These are phyloP conservation scores for Trachymyrmex cornetzi DNA, from an alignment of 1,140 invertebrate genomes.

Conservation along the genomic window DNA sequence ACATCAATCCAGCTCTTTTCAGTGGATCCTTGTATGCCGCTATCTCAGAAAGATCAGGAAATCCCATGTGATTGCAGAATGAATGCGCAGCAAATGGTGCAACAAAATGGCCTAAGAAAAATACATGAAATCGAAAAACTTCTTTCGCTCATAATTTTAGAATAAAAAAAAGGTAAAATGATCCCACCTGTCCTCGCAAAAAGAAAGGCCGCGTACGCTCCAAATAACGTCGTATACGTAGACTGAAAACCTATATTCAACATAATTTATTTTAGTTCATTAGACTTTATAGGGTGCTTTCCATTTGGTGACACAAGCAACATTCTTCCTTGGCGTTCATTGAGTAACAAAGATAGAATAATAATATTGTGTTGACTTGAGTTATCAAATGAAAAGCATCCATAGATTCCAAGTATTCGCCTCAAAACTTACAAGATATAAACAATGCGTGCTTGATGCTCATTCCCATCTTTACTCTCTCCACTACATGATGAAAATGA, in stretches of 20 bases:
- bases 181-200: conserved; percentile 91
- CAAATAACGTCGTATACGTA: conserved; percentile 96
- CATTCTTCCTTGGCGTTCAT: no score
- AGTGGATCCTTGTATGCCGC: conserved; percentile 89
- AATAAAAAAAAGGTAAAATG: conserved; percentile 21
- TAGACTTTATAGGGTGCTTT: background rate
- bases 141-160: background rate
- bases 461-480: conserved; percentile 91
- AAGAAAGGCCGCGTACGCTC: conserved; percentile 96
- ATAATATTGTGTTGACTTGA: no score
- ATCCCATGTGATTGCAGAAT: conserved; percentile 98
- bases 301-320: no score
- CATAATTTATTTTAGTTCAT: background rate
- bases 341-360: no score
- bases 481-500: conserved; percentile 97
- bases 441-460: conserved; percentile 90
- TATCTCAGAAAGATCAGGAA: conserved; percentile 95
- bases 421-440: conserved; percentile 88
- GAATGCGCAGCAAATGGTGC: conserved; percentile 96
- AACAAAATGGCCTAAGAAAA: conserved; percentile 92
- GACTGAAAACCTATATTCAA: conserved; percentile 94
- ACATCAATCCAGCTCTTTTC: conserved; percentile 89
- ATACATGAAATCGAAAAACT: conserved; percentile 27
- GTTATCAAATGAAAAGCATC: no score
- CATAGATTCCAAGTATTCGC: conserved; percentile 68